A percentile compares a stretch with the other conserved stretches of the same genome.
phyloP scores from a whole-genome alignment of 2,797 vertebrate species.

The Megaceryle alcyon region DNA sequence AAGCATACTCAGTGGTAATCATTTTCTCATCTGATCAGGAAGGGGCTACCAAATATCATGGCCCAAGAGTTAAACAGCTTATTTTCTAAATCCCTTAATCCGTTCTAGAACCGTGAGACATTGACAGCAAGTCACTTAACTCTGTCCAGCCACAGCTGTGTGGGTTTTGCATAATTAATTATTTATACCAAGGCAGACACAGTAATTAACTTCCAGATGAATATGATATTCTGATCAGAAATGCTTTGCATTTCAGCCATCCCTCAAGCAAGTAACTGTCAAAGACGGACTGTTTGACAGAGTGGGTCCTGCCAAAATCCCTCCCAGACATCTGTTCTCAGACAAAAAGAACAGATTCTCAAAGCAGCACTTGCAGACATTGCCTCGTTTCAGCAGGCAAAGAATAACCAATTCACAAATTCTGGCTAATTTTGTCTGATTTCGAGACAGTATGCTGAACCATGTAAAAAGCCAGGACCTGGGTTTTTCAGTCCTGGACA shows the following conservation, averaged over 20 bases:
- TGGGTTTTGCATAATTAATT: slow-evolving; percentile 99
- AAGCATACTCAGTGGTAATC: neutral
- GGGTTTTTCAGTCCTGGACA: neutral
- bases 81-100: slow-evolving; percentile 89
- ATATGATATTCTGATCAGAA: slow-evolving; percentile 99
- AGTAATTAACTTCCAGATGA: slow-evolving; percentile 99
- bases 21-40: slow-evolving; percentile 31
- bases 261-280: slow-evolving; percentile 98
- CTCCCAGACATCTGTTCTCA: slow-evolving; percentile 93
- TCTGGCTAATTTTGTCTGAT: slow-evolving; percentile 66
- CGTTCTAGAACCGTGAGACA: slow-evolving; percentile 85
- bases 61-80: slow-evolving; percentile 85
- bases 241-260: slow-evolving; percentile 92
- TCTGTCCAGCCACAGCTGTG: slow-evolving; percentile 96
- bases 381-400: slow-evolving; percentile 61
- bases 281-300: slow-evolving; percentile 92
- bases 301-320: slow-evolving; percentile 89
- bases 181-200: slow-evolving; percentile 97
- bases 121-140: slow-evolving; percentile 95
- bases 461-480: slow-evolving; percentile 32
- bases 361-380: slow-evolving; percentile 48
- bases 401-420: slow-evolving; percentile 64
- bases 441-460: slow-evolving; percentile 55
- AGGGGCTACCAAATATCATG: neutral
- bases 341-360: slow-evolving; percentile 77